These are phyloP conservation scores for Drosophila sordidula DNA, from an alignment of 2,888 invertebrate species.

Conservation along the genomic window DNA sequence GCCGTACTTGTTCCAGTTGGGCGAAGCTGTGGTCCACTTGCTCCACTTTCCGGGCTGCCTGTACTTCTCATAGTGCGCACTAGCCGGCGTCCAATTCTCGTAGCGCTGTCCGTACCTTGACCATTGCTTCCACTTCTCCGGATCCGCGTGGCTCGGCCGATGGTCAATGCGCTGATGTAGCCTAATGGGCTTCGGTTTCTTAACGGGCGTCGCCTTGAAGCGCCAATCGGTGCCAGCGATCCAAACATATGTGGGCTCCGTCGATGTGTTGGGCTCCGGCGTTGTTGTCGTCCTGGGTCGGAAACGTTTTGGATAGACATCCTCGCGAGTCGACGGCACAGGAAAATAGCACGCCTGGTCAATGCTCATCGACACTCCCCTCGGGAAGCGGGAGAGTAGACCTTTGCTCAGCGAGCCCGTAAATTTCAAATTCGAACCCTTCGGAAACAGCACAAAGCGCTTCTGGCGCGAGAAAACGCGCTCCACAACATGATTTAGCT, in stretches of 20 bases:
- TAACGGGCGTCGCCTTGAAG: slow-evolving; percentile 71
- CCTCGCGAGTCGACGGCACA: slow-evolving; percentile 72
- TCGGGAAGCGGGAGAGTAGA: slow-evolving; percentile 72
- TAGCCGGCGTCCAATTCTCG: slow-evolving; percentile 64
- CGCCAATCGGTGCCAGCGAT: slow-evolving; percentile 80
- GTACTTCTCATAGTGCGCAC: slow-evolving; percentile 35
- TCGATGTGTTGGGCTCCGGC: slow-evolving; percentile 55
- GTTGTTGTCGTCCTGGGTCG: slow-evolving; percentile 69
- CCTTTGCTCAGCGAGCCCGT: slow-evolving; percentile 75
- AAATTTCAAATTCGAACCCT: slow-evolving; percentile 79
- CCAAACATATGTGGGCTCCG: slow-evolving; percentile 69
- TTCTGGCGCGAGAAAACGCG: slow-evolving; percentile 80
- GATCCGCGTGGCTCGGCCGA: slow-evolving; percentile 45
- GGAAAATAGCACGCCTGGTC: slow-evolving; percentile 82
- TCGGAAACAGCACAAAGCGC: slow-evolving; percentile 80
- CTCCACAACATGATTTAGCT: slow-evolving; percentile 65
- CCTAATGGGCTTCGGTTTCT: slow-evolving; percentile 63
- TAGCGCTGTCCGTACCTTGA: slow-evolving; percentile 67
- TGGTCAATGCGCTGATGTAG: slow-evolving; percentile 74
- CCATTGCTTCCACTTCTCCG: slow-evolving; percentile 67
- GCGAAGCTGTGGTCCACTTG: slow-evolving; percentile 69
- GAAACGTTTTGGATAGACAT: slow-evolving; percentile 81
- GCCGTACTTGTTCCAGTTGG: slow-evolving; percentile 57
- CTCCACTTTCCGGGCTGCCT: slow-evolving; percentile 56
- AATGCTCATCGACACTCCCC: slow-evolving; percentile 67